A percentile compares a stretch with the other conserved stretches of the same genome.
Evolutionary conservation across 2,797 vertebrate species (phyloP).

Genomic region (Alcedo atthis): DNA sequence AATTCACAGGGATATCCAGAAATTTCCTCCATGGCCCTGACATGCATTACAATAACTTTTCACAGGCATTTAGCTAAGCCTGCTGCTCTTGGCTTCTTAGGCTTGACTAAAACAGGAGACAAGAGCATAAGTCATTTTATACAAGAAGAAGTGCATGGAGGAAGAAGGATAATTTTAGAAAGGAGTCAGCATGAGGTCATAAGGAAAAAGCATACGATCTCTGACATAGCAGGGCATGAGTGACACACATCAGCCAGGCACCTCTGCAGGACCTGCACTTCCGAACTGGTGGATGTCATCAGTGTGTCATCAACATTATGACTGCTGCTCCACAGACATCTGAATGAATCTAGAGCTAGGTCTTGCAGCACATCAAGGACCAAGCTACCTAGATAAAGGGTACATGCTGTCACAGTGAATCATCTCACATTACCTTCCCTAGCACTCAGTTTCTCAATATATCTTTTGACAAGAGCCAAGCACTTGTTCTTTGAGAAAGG

Average conservation of each 20-base stretch:
- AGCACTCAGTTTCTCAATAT: background rate
- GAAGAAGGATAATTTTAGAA: background rate
- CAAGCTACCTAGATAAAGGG: background rate
- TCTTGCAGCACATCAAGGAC: background rate
- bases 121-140: background rate
- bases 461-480: background rate
- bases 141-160: background rate
- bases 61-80: background rate
- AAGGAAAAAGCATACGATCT: background rate
- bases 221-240: background rate
- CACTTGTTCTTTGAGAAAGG: background rate
- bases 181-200: background rate
- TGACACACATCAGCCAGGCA: rapidly evolving
- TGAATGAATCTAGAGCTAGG: background rate
- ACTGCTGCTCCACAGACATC: background rate
- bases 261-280: background rate
- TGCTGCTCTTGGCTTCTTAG: background rate
- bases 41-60: background rate
- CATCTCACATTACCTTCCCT: background rate
- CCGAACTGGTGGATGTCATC: background rate
- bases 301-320: background rate
- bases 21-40: background rate
- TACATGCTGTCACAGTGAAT: background rate
- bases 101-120: background rate
- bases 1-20: background rate